Evolutionary conservation across 2,797 vertebrate species (phyloP).

Genomic region (Astyanax mexicanus): DNA sequence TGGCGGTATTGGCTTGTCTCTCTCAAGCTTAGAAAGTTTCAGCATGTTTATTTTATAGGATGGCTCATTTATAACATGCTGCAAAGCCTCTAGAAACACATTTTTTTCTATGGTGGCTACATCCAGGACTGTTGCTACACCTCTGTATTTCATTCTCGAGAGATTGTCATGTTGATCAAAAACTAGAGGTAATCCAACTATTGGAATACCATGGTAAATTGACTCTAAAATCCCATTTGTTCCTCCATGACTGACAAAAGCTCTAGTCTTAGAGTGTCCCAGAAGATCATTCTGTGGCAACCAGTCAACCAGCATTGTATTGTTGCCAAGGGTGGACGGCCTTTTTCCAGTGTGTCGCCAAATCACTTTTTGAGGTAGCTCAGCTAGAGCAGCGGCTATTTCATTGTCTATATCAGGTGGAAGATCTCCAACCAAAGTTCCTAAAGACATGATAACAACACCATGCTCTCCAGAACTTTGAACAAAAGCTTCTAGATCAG

Average conservation of each 20-base stretch:
- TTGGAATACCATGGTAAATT: slow-evolving; percentile 68
- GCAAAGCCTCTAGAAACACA: slow-evolving; percentile 66
- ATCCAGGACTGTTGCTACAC: slow-evolving; percentile 65
- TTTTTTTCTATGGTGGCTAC: slow-evolving; percentile 62
- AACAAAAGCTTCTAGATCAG: slow-evolving; percentile 74
- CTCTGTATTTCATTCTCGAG: slow-evolving; percentile 62
- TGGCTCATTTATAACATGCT: slow-evolving; percentile 71
- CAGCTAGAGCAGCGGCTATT: slow-evolving; percentile 72
- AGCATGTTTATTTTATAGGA: slow-evolving; percentile 74
- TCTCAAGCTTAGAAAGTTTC: slow-evolving; percentile 71
- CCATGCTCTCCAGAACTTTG: slow-evolving; percentile 77
- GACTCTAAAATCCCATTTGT: slow-evolving; percentile 75
- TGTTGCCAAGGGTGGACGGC: slow-evolving; percentile 72
- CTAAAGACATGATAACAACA: slow-evolving; percentile 79
- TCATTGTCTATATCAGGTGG: slow-evolving; percentile 67
- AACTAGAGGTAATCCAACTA: slow-evolving; percentile 68
- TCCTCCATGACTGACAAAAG: slow-evolving; percentile 77
- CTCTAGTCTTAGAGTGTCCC: slow-evolving; percentile 69
- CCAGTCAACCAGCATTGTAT: slow-evolving; percentile 77
- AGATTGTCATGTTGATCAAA: slow-evolving; percentile 78
- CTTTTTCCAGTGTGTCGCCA: slow-evolving; percentile 73
- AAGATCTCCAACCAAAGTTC: slow-evolving; percentile 70
- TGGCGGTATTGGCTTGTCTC: slow-evolving; percentile 63
- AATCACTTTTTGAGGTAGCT: slow-evolving; percentile 79
- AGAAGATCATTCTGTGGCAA: slow-evolving; percentile 79